These are phyloP conservation scores for Morinoia aosen DNA, from an alignment of 2,888 invertebrate species.

Conservation along the genomic window DNA sequence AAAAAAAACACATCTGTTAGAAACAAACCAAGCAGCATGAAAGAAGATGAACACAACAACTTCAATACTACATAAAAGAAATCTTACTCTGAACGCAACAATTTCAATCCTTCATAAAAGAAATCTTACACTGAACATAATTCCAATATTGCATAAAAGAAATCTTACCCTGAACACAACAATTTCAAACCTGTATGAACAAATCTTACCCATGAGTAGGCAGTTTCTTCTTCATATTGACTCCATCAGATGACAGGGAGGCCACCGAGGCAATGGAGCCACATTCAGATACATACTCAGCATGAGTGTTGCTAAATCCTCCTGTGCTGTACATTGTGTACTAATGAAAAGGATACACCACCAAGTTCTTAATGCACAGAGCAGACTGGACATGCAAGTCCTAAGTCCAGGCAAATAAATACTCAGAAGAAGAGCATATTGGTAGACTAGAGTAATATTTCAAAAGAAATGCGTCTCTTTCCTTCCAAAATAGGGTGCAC, in stretches of 20 bases:
- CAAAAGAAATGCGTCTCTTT: not conserved
- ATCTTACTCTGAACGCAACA: too few species aligned
- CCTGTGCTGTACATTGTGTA: constrained; percentile 33
- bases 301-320: constrained; percentile 45
- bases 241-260: constrained; percentile 63
- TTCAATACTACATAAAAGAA: too few species aligned
- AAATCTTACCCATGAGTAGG: constrained; percentile 56
- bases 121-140: constrained; percentile 33
- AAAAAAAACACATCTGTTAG: too few species aligned
- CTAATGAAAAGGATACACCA: not conserved
- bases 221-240: constrained; percentile 62
- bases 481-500: not conserved
- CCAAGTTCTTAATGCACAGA: not conserved
- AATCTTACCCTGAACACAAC: too few species aligned
- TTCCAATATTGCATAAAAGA: too few species aligned
- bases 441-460: not conserved
- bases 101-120: not conserved
- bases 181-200: not conserved
- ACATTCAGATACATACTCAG: constrained; percentile 64
- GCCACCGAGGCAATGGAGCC: constrained; percentile 57
- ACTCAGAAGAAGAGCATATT: not conserved
- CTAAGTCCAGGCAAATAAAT: not conserved
- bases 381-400: not conserved
- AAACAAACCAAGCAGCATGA: too few species aligned
- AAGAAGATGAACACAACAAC: too few species aligned